Percentiles rank a stretch among this genome's conserved stretches.
phyloP scores from a whole-genome alignment of 2,888 invertebrate species.

The Steinernema hermaphroditum region DNA sequence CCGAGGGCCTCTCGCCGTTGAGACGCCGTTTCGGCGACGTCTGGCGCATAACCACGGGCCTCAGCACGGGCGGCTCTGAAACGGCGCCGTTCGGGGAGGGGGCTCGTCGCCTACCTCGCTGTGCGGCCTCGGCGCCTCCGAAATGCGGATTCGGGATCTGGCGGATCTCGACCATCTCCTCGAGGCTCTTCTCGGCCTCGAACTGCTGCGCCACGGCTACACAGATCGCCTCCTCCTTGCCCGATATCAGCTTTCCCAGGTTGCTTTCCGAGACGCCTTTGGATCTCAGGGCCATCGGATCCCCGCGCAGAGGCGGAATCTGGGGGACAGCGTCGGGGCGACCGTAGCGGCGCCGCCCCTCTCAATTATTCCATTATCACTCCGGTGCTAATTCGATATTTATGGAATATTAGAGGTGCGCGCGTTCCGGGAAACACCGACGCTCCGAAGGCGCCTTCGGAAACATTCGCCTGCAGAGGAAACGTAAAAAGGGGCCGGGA shows the following conservation, averaged over 20 bases:
- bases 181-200: conserved; percentile 11
- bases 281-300: background rate
- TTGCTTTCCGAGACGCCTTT: background rate
- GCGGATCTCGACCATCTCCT: background rate
- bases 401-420: conserved; percentile 14
- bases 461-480: background rate
- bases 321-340: background rate
- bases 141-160: conserved; percentile 2
- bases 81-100: background rate
- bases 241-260: conserved; percentile 7
- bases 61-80: background rate
- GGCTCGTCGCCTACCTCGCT: background rate
- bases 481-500: background rate
- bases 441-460: background rate
- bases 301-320: too few species aligned
- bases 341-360: background rate
- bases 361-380: conserved; percentile 26
- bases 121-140: background rate
- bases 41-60: background rate
- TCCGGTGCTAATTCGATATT: conserved; percentile 1
- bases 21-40: background rate
- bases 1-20: conserved; percentile 38
- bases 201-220: background rate
- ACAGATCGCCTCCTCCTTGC: conserved; percentile 10
- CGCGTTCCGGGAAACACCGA: background rate